Evolutionary conservation across 2,113 vertebrate species (phyloP), one percentile per base, ranked within the genome.

Genomic region (Sinocyclocheilus anophthalmus): DNA sequence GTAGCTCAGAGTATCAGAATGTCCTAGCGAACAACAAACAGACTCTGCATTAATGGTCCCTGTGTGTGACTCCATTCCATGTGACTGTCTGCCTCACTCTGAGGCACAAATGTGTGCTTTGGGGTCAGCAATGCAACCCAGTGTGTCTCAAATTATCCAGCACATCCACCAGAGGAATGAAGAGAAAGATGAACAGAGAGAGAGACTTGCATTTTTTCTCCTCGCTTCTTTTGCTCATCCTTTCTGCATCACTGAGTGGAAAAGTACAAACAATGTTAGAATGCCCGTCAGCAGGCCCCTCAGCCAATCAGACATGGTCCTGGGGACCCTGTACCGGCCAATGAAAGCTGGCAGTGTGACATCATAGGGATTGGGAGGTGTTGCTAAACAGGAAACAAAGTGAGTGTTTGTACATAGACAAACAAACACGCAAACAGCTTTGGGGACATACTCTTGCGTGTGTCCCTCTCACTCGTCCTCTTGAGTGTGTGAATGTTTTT

Each of bases 341-440:
- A 89, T 83, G 85, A 83, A 83, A 91, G 88, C 92, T 91, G 89
- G 88, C 92, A 91, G 78, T 90, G 92, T 94, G 92, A 94, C 93
- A 69, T 91, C 88, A 92, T 93, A 91, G 84, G 53, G 92, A 84
- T 69, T 77, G 89, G 37, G 45, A 18, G 73, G 63, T 85, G 91
- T 88, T 92, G 88, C 88, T 92, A 88, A 93, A 92, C 90, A 91
- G 93, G 92, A 93, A 94, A 94, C 93, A 95, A 94, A 94, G 84
- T 89, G 88, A 89, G 90, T 89, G 91, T 91, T 92, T 93, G 90
- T 92, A 92, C 91, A 90, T 94, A 92, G 93, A 73, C 84, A 85
- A 26, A 86, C 76, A 55, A 57, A 75, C 69, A 85, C 30, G 53
- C 59, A 33, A 67, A 73, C 50, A 73, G 26, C 69, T 59, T 22